A percentile compares a stretch with the other conserved stretches of the same genome.
Evolutionary conservation across 2,888 invertebrate genomes (phyloP).

Genomic region (Polydrusus cervinus): DNA sequence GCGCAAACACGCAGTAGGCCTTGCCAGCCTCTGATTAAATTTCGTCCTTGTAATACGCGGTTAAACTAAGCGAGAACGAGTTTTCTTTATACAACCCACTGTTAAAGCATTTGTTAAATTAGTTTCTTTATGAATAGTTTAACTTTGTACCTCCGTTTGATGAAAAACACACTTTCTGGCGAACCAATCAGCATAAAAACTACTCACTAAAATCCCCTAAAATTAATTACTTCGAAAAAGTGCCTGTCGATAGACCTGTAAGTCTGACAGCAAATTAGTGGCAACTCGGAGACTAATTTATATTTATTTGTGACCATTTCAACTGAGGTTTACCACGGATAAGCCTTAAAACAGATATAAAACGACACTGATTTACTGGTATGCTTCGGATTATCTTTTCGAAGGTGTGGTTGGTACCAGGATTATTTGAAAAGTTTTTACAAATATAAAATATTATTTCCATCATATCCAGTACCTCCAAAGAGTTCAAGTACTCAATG

Average conservation of each 20-base stretch:
- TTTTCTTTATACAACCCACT: too few species aligned
- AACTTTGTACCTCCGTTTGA: too few species aligned
- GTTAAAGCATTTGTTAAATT: too few species aligned
- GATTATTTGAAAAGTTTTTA: conserved; percentile 12
- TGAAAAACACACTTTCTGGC: not conserved
- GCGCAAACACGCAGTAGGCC: too few species aligned
- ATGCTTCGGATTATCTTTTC: conserved; percentile 53
- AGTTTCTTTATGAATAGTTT: too few species aligned
- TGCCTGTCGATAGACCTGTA: conserved; percentile 65
- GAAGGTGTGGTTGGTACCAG: conserved; percentile 39
- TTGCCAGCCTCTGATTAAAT: too few species aligned
- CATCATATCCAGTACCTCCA: too few species aligned
- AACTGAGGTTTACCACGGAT: conserved; percentile 68
- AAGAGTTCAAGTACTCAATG: too few species aligned
- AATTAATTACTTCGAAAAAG: conserved; percentile 63
- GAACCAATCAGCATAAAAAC: conserved; percentile 8
- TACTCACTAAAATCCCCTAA: conserved; percentile 55
- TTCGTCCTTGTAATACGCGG: too few species aligned
- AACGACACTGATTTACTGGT: conserved; percentile 67
- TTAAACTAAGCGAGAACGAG: too few species aligned
- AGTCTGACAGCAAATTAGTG: conserved; percentile 70
- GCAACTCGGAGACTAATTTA: conserved; percentile 69
- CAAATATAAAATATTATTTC: too few species aligned
- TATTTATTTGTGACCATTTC: conserved; percentile 69
- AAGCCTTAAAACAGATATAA: conserved; percentile 59